Evolutionary conservation across 2,888 invertebrate species (phyloP).

Genomic region (Papilio gigon): DNA sequence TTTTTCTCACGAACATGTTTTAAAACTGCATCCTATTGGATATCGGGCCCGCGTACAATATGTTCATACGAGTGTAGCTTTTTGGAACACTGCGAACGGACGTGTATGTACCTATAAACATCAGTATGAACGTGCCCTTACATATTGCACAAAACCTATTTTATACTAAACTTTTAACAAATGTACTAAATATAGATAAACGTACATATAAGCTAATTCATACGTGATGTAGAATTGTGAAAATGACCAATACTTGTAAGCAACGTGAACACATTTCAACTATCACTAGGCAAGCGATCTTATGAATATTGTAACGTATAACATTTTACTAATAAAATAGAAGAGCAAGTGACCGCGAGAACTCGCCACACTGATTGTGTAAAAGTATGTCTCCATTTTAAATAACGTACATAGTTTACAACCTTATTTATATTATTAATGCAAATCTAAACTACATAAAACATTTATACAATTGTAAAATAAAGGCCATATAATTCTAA

Average conservation of each 20-base stretch:
- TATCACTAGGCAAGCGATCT: slow-evolving; percentile 20
- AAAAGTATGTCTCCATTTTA: neutral
- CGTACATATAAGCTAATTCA: too few relatives aligned
- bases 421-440: slow-evolving; percentile 20
- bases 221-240: neutral
- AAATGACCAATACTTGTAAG: slow-evolving; percentile 22
- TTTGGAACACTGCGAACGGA: neutral
- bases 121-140: slow-evolving; percentile 13
- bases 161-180: slow-evolving; percentile 21
- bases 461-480: slow-evolving; percentile 21
- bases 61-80: too few relatives aligned
- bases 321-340: neutral
- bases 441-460: slow-evolving; percentile 23
- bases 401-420: slow-evolving; percentile 3
- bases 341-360: slow-evolving; percentile 22
- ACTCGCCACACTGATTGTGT: neutral
- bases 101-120: neutral
- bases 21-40: too few relatives aligned
- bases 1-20: too few relatives aligned
- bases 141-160: neutral
- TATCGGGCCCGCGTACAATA: too few relatives aligned
- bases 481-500: slow-evolving; percentile 9
- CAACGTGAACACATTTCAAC: slow-evolving; percentile 29
- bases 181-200: too few relatives aligned
- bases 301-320: neutral